Evolutionary conservation across 2,113 vertebrate genomes (phyloP).

Genomic region (Antechinus flavipes): DNA sequence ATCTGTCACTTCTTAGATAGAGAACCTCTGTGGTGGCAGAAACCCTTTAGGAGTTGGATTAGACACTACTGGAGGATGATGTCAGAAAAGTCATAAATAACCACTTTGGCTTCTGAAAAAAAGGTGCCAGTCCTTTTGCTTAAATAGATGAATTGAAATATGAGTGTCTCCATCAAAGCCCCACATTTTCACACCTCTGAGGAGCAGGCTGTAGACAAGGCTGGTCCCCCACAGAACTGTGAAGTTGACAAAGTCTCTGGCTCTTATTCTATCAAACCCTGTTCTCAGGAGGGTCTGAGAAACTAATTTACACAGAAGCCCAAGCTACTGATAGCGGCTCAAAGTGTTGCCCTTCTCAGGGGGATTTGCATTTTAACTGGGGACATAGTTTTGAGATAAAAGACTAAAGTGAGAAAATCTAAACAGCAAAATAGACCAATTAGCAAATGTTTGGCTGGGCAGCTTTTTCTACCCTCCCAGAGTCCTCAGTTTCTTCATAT

Average conservation of each 20-base stretch:
- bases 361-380: not conserved
- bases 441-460: not conserved
- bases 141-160: not conserved
- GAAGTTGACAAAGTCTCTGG: constrained; percentile 4
- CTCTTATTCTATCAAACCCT: not conserved
- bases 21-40: not conserved
- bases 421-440: not conserved
- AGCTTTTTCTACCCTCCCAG: not conserved
- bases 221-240: not conserved
- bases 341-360: not conserved
- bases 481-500: not conserved
- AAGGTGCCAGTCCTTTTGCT: not conserved
- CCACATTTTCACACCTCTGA: not conserved
- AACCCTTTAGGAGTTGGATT: not conserved
- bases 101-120: not conserved
- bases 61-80: not conserved
- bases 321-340: not conserved
- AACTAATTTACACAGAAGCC: not conserved
- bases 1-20: not conserved
- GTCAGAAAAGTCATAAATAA: not conserved
- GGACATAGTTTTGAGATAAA: not conserved
- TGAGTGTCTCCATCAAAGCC: not conserved
- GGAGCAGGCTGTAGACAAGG: not conserved
- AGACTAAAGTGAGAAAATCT: not conserved
- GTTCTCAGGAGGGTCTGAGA: not conserved